Evolutionary conservation across 2,888 invertebrate species (phyloP).

Genomic region (Dasysyrphus albostriatus): DNA sequence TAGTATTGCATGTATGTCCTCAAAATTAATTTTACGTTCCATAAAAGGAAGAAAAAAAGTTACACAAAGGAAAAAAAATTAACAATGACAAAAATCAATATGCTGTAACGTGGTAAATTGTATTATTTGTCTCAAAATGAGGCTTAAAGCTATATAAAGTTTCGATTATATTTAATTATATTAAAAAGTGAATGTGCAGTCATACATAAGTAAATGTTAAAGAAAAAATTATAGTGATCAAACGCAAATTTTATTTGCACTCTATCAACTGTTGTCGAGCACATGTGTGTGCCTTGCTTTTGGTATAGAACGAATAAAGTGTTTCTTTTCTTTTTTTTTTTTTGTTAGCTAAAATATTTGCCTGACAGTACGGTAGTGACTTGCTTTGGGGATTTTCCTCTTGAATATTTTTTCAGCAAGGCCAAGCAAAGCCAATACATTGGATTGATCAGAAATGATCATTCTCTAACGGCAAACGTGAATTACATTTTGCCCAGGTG

Average conservation of each 20-base stretch:
- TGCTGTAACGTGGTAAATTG: constrained; percentile 50
- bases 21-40: constrained; percentile 29
- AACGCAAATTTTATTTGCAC: constrained; percentile 39
- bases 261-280: constrained; percentile 72
- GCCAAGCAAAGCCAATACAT: neutral
- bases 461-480: neutral
- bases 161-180: neutral
- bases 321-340: constrained; percentile 38
- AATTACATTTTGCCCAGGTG: neutral
- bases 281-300: constrained; percentile 65
- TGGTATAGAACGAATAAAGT: constrained; percentile 10
- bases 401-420: neutral
- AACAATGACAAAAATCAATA: constrained; percentile 53
- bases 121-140: neutral
- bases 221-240: neutral
- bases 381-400: constrained; percentile 25
- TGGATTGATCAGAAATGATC: constrained; percentile 2
- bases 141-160: neutral
- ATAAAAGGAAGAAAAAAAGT: constrained; percentile 43
- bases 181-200: constrained; percentile 5
- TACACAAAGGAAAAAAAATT: constrained; percentile 45
- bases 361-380: constrained; percentile 1
- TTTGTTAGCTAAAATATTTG: neutral
- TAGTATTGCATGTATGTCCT: neutral
- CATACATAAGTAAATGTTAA: constrained; percentile 10